These are phyloP conservation scores for Teleogryllus oceanicus DNA, from an alignment of 2,888 invertebrate genomes.

Conservation along the genomic window DNA sequence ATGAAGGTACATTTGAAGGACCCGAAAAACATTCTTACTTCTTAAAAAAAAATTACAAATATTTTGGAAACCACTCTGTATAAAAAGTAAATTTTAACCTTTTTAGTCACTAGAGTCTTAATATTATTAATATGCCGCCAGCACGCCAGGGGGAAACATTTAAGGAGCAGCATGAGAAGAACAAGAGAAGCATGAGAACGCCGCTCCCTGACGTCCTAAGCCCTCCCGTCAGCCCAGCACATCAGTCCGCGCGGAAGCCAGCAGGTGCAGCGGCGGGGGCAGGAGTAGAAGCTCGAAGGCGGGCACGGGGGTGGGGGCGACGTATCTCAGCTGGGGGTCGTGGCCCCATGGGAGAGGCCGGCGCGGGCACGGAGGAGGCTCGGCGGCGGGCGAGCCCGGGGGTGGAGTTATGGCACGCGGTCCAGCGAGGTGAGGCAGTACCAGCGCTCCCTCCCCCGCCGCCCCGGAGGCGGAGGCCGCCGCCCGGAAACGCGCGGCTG, in stretches of 20 bases:
- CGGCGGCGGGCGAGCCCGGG: neutral
- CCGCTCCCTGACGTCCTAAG: conserved; percentile 25
- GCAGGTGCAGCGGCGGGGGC: neutral
- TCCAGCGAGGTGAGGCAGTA: too few relatives aligned
- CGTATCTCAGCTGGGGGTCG: too few relatives aligned
- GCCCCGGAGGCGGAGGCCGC: conserved; percentile 8
- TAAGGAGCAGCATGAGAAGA: too few relatives aligned
- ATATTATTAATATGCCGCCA: too few relatives aligned
- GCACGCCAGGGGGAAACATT: too few relatives aligned
- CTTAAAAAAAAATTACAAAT: too few relatives aligned
- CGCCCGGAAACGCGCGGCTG: conserved; percentile 18
- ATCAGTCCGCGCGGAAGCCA: conserved; percentile 20
- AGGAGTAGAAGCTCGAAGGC: conserved; percentile 20
- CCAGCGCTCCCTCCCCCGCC: neutral
- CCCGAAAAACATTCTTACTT: too few relatives aligned
- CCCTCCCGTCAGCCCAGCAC: conserved; percentile 29
- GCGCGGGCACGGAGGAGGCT: neutral
- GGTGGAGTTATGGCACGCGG: too few relatives aligned
- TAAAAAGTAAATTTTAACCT: too few relatives aligned
- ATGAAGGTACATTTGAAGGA: too few relatives aligned
- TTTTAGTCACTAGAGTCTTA: too few relatives aligned
- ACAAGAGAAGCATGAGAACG: conserved; percentile 20
- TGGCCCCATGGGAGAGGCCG: neutral
- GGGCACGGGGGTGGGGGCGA: neutral
- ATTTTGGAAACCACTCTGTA: too few relatives aligned